phyloP scores from a whole-genome alignment of 2,113 vertebrate species.

The Okapia johnstoni region DNA sequence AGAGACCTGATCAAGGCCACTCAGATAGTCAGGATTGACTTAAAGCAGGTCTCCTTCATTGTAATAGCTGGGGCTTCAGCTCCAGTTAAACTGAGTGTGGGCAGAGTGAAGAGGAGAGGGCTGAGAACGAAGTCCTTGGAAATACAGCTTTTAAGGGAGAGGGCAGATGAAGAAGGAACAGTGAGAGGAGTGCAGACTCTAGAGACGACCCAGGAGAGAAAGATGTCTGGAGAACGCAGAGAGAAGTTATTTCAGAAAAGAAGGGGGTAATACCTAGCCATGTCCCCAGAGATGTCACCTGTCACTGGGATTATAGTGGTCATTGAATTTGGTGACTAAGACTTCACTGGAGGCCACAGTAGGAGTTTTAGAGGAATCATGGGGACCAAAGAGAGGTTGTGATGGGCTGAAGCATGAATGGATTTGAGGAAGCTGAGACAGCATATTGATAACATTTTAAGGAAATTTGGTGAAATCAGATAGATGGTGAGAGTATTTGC shows the following conservation, averaged over 20 bases:
- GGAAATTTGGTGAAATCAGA: not conserved
- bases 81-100: fast-evolving
- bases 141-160: not conserved
- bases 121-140: not conserved
- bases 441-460: fast-evolving
- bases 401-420: not conserved
- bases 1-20: not conserved
- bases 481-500: too few relatives aligned
- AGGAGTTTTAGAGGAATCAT: not conserved
- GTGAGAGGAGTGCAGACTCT: not conserved
- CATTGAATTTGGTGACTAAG: not conserved
- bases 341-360: not conserved
- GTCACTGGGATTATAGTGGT: not conserved
- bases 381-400: not conserved
- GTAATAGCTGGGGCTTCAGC: not conserved
- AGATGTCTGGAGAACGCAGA: not conserved
- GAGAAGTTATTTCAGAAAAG: not conserved
- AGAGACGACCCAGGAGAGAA: not conserved
- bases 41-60: not conserved
- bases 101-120: not conserved
- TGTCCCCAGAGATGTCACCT: not conserved
- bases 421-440: not conserved
- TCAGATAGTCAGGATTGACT: not conserved
- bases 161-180: not conserved
- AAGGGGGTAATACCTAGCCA: not conserved